Base-by-base conservation (phyloP, 2,113 vertebrate genomes). In the Pelusios castaneus region DNA sequence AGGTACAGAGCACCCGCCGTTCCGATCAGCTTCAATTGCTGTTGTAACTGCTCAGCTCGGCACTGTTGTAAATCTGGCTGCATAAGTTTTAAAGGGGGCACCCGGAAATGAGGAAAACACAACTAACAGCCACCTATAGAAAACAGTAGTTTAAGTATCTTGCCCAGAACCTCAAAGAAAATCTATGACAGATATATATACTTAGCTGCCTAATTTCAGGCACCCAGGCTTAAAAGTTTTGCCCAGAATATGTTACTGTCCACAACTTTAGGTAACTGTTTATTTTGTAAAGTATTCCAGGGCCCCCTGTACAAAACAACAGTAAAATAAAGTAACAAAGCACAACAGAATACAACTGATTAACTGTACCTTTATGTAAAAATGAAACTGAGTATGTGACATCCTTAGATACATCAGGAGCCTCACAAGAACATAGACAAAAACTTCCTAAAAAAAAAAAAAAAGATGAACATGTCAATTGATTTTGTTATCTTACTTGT, bases 331-430 rank as follows among this genome's bases (percentile, higher is more conserved):
- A 38, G 34, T 38, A 95, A 92, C 49, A 60, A 91, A 91, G 60
- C 22, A 24, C 55, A 85, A 47, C 3, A 45, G 3, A 91, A 87
- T 10, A 82, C 54, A 43, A 87, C 5, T 51, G 10, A 25, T 82
- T 84, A 77, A 75, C 49, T 85, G 60, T 98, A 98, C 99, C 99
- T 99, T 98, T 99, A 97, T 99, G 99, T 84, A 99, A 97, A 91
- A 99, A 98, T 87, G 98, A 97, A 17, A 99, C 92, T 2, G 98
- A 98, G 97, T 99, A 99, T 1, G 92, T 97, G 82, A 98, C 82
- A 92, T 99, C 98, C 70, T 97, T 96, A 85, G 94, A 92, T 90
- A 92, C 96, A 82, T 89, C 89, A 49, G 96, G 89, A 47, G 97
- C 96, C 3, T 97, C 98, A 94, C 98, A 98, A 94, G 97, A 99